phyloP scores from a whole-genome alignment of 2,888 invertebrate species.

The Eucera pruinosa region DNA sequence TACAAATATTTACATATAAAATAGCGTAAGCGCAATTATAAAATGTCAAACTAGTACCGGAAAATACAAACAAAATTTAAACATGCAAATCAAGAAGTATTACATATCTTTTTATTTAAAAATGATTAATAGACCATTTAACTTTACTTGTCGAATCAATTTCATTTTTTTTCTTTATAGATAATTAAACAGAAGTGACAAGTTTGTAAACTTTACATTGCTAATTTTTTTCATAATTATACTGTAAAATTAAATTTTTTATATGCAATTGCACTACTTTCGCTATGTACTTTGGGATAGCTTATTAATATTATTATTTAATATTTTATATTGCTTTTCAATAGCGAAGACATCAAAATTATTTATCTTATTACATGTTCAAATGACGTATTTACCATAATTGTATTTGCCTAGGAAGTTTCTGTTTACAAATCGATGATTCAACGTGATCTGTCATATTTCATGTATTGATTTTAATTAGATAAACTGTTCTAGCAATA shows the following conservation, averaged over 20 bases:
- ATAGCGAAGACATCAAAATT: not conserved
- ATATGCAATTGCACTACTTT: no score
- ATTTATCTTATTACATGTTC: not conserved
- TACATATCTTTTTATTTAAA: not conserved
- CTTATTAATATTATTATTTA: no score
- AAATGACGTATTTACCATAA: no score
- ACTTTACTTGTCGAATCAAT: not conserved
- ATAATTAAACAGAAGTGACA: no score
- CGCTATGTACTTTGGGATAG: no score
- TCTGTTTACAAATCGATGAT: not conserved
- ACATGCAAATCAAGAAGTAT: no score
- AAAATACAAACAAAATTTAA: no score
- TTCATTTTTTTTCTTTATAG: not conserved
- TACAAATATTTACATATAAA: not conserved
- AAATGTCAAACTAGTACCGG: not conserved
- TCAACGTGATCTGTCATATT: not conserved
- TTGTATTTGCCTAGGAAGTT: not conserved
- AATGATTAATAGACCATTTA: not conserved
- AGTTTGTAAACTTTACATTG: no score
- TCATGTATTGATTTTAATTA: not conserved
- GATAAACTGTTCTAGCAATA: not conserved
- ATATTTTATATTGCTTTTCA: no score
- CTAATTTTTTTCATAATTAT: no score
- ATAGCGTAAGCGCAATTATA: not conserved
- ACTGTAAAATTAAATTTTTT: no score